Percentiles rank a stretch among this genome's conserved stretches.
These are phyloP conservation scores for Acrocera orbiculus DNA, from an alignment of 2,888 invertebrate genomes.

Conservation along the genomic window DNA sequence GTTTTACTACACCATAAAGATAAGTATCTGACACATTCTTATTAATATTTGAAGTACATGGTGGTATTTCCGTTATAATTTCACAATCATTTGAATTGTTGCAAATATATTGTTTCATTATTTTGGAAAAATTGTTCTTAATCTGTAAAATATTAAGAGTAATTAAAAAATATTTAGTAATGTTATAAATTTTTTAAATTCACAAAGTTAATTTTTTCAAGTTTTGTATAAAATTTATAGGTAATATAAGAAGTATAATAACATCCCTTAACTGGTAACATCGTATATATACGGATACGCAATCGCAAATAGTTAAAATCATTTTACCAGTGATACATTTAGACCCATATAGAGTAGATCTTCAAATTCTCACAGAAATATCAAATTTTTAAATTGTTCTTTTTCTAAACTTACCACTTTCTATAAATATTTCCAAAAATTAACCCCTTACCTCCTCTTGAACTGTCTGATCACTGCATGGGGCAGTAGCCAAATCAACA, in stretches of 20 bases:
- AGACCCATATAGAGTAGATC: too few relatives aligned
- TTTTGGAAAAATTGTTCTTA: constrained; percentile 10
- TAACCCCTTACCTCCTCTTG: constrained; percentile 8
- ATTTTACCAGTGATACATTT: too few relatives aligned
- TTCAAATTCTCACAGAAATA: too few relatives aligned
- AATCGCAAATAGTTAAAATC: too few relatives aligned
- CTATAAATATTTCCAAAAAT: neutral
- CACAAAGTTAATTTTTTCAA: neutral
- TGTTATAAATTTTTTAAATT: neutral
- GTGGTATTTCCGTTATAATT: constrained; percentile 14
- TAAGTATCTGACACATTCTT: constrained; percentile 8
- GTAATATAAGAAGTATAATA: neutral
- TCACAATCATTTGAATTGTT: constrained; percentile 14
- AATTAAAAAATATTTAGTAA: neutral
- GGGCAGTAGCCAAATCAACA: constrained; percentile 25
- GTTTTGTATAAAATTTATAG: neutral
- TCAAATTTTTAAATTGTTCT: too few relatives aligned
- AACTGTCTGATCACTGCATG: constrained; percentile 27
- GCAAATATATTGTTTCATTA: constrained; percentile 14
- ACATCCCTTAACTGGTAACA: too few relatives aligned
- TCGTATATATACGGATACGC: too few relatives aligned
- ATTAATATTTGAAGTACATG: constrained; percentile 11
- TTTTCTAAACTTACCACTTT: too few relatives aligned
- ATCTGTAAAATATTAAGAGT: neutral
- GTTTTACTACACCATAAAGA: constrained; percentile 13